Base-by-base conservation (phyloP, 2,888 invertebrate genomes). In the Endomychus coccineus region DNA sequence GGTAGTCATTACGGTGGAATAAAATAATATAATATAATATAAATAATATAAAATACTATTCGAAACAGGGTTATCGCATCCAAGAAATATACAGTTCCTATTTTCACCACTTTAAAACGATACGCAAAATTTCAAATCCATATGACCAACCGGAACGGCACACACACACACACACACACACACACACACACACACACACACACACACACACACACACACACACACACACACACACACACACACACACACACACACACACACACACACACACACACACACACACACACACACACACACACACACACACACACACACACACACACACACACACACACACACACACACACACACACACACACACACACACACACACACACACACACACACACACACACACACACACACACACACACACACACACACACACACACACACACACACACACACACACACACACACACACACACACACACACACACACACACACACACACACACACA, bases 111-210 rank as follows among this genome's bases (percentile, higher is more conserved):
- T n/a, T n/a, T n/a, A n/a, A n/a, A n/a, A n/a, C n/a, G n/a, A n/a
- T n/a, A n/a, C n/a, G n/a, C n/a, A n/a, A n/a, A n/a, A n/a, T n/a
- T n/a, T n/a, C n/a, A n/a, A n/a, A n/a, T n/a, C n/a, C n/a, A n/a
- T n/a, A n/a, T n/a, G n/a, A n/a, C n/a, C n/a, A n/a, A n/a, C n/a
- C n/a, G n/a, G n/a, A n/a, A n/a, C n/a, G n/a, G 21, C n/a, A 7
- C 6, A 19, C 21, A 19, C 21, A 19, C 21, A 19, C 21, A 19
- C 21, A 19, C 21, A 19, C 21, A 19, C 21, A 19, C 21, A 19
- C 21, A 19, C 21, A 19, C 21, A 19, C 21, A 19, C 21, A 19
- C 21, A 19, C 21, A 19, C 21, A 19, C 21, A 19, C 21, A 19
- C 21, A 19, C 21, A 19, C 21, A 19, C 21, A 19, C 21, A 19